Percentiles rank a stretch among this genome's conserved stretches.
Conservation (phyloP, 2,797 vertebrate genomes). For the Calcarius lapponicus region DNA sequence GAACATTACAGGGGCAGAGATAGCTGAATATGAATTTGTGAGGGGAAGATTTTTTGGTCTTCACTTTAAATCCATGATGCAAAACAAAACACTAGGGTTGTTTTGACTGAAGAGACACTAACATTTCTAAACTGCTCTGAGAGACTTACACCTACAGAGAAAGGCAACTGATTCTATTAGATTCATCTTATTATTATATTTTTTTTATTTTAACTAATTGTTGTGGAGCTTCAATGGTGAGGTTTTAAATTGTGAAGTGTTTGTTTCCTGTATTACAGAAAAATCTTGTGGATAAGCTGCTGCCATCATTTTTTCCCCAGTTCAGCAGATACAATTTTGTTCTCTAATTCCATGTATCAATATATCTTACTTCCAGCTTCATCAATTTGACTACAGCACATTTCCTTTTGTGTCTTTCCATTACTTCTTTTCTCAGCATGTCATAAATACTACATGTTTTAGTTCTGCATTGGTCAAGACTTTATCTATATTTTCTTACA, state of each 20-base stretch:
- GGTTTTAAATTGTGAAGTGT: not conserved
- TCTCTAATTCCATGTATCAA: not conserved
- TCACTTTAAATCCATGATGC: not conserved
- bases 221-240: not conserved
- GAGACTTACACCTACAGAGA: not conserved
- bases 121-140: not conserved
- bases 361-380: not conserved
- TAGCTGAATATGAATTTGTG: not conserved
- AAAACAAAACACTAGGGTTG: not conserved
- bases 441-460: not conserved
- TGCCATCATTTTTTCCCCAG: not conserved
- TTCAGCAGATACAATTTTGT: not conserved
- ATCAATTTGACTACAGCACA: not conserved
- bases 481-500: not conserved
- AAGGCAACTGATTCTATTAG: not conserved
- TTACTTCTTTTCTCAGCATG: not conserved
- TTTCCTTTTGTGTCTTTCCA: not conserved
- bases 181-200: not conserved
- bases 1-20: not conserved
- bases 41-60: not conserved
- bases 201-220: not conserved
- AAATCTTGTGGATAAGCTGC: not conserved
- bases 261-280: not conserved
- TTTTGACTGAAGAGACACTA: not conserved
- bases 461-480: not conserved